Base-by-base conservation (phyloP, 2,797 vertebrate genomes). In the Alauda arvensis region DNA sequence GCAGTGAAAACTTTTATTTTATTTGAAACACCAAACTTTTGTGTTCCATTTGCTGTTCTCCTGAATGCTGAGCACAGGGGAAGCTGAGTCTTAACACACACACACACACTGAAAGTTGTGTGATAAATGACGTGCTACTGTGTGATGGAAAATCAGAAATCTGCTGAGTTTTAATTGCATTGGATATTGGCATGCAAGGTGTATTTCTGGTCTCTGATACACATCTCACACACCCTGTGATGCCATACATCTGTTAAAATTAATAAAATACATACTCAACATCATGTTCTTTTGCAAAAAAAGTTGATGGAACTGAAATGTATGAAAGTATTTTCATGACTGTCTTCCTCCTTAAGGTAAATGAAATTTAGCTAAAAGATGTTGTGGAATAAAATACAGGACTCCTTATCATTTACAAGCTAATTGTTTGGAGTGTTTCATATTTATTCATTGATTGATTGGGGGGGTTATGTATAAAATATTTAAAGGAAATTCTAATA, bases 51-150 rank as follows among this genome's bases (percentile, higher is more conserved):
- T 88, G 31, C 9, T 33, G 43, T 66, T 85, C 7, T 20, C 39
- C 26, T 34, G n/a, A 26, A 29, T 34, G n/a, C 18, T 57, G 59
- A 76, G 56, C 49, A 14, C 13, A 14, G 56, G 29, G 26, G 17
- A 46, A 43, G 45, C 60, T 51, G 40, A 13, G 25, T 76, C 34
- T 24, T 71, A 8, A 19, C n/a, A n/a, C n/a, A n/a, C 46, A 34
- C 19, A 17, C 3, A 3, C 7, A 9, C 6, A 3, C 15, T 12
- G 15, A 45, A 65, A 61, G 2, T 1, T 33, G 0, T 23, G 10
- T n/a, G 49, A 60, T 55, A 26, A 87, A 34, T 18, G 7, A 28
- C 46, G 14, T n/a, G 29, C 6, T 48, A 0, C 12, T 43, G 10
- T 0, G 0, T 37, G 46, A n/a, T 37, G 23, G 33, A 20, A 55